Percentiles rank a stretch among this genome's conserved stretches.
Conservation (phyloP, 2,888 invertebrate genomes). For the Eumerus sabulonum region DNA sequence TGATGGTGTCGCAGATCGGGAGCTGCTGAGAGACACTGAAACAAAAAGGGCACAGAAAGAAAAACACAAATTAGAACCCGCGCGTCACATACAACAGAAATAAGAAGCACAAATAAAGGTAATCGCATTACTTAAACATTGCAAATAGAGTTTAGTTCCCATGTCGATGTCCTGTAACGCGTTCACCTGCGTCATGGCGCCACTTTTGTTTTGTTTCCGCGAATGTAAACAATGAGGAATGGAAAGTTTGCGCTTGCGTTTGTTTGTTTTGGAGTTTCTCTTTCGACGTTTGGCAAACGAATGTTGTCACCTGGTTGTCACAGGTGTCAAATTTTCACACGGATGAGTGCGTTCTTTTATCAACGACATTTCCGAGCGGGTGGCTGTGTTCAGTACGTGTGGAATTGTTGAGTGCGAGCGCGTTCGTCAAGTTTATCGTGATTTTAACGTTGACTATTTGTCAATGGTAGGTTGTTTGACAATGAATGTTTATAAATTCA, state of each 20-base stretch:
- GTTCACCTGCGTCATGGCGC: slow-evolving; percentile 73
- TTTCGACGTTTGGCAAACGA: slow-evolving; percentile 41
- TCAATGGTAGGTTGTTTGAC: no score
- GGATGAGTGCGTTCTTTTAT: slow-evolving; percentile 18
- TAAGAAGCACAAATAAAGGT: neutral
- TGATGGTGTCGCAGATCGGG: slow-evolving; percentile 94
- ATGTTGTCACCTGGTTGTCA: no score
- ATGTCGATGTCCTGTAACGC: slow-evolving; percentile 75
- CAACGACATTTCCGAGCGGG: neutral
- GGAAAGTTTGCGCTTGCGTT: no score
- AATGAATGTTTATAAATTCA: no score
- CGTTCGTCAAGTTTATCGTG: no score
- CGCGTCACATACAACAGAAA: no score
- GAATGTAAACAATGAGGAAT: slow-evolving; percentile 26
- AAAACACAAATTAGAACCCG: neutral
- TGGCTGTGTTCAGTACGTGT: no score
- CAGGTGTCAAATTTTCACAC: slow-evolving; percentile 41
- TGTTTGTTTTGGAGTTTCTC: slow-evolving; percentile 21
- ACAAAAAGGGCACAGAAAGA: slow-evolving; percentile 29
- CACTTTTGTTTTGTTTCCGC: slow-evolving; percentile 19
- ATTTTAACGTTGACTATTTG: no score
- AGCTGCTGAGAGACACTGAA: slow-evolving; percentile 94
- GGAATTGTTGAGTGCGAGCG: no score
- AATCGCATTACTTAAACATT: slow-evolving; percentile 76
- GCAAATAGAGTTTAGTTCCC: slow-evolving; percentile 77